Base-by-base conservation (phyloP, 1,140 invertebrate species). In the Drosophila equinoxialis region DNA sequence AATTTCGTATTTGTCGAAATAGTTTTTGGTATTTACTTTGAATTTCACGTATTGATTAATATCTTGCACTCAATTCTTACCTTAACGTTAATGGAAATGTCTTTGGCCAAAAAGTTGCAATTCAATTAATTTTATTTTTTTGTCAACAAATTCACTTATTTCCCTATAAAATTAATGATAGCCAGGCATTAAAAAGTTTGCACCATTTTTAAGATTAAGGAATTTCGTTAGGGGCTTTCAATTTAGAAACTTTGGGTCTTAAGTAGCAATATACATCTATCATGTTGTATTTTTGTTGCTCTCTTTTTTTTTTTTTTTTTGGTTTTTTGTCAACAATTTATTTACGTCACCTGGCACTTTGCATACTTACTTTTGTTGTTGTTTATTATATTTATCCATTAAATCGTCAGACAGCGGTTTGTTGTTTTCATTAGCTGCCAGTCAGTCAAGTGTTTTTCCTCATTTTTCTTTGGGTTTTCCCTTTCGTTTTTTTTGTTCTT, bases 351-450 rank as follows among this genome's bases (percentile, higher is more conserved):
- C 86, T 71, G 78, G 67, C 75, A 79, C 68, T 76, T 81, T 81
- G 66, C 71, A 70, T 70, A 58, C 65, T 68, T 72, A 51, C 42
- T 8, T 72, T 57, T 51, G 33, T 23, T 51, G 45, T 23, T 51
- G 17, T 20, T 48, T 63, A 67, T 78, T 41, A 51, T 67, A 81
- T 71, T 48, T 72, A 64, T 84, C 81, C 81, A 84, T 84, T 84
- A 84, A 81, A 74, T 76, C 45, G 45, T 42, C 51, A 59, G 74
- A 68, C 59, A 59, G 66, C 59, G 62, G 66, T 79, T 79, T 83
- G 79, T 87, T 76, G 82, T 86, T 71, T 75, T 89, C 84, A 79
- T 87, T 89, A 89, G 77, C 62, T 68, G 71, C 60, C 70, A 61
- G 62, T 66, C 60, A 45, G 58, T 63, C 59, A 71, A 75, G 20